Evolutionary conservation across 2,888 invertebrate species (phyloP), one percentile per base, ranked within the genome.

Genomic region (Idaea biselata): DNA sequence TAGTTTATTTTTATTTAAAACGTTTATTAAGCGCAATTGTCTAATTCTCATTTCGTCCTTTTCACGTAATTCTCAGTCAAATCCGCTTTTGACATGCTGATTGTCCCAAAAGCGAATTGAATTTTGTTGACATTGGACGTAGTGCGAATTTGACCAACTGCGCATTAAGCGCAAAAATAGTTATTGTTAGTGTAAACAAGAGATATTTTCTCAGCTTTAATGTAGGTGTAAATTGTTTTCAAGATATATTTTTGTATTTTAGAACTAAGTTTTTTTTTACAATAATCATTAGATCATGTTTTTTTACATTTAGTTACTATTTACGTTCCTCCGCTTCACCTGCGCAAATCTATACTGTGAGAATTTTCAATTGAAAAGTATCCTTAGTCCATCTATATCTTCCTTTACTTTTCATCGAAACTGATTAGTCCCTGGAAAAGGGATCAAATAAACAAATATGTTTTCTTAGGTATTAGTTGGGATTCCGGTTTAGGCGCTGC

Each of bases 221-320:
- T 76, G 71, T 88, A 87, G 86, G 68, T 80, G 73, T 85, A 83
- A 80, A 79, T 77, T 81, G 68, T 72, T 79, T 86, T 62, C 44
- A 74, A 83, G 83, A 82, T 84, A 14, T 44, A 44, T 44, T 44
- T 61, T 59, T 61, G 58, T 58, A 64, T 18, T 60, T 55, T 61
- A 33, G 25, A n/a, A 58, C 55, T 63, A 73, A 81, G 81, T 82
- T 83, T 82, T 84, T 84, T 14, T 44, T 44, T 44, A 14, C 14
- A 14, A 44, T 1, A 44, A n/a, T 14, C 44, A 44, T 44, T 44
- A 8, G 44, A 44, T 44, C 44, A 44, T 44, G 44, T 0, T 44
- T 6, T 32, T 32, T 44, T 7, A 44, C 14, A 14, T 33, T 33
- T 8, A 44, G 44, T 44, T 44, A 44, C 44, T 44, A 44, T 6